Evolutionary conservation across 2,888 invertebrate species (phyloP).

Genomic region (Cyclophora albipunctata): DNA sequence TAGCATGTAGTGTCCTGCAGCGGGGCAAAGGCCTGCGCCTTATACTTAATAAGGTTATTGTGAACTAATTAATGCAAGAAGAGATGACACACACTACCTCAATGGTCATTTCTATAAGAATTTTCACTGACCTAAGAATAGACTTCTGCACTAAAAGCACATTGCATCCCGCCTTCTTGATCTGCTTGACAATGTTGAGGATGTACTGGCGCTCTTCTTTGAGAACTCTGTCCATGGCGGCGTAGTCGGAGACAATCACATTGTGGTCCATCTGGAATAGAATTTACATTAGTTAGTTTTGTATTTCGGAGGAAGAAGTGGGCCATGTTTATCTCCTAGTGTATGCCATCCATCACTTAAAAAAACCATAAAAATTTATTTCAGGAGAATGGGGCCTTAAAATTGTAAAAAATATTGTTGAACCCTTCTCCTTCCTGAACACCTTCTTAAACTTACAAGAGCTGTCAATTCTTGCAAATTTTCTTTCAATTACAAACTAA

Average conservation of each 20-base stretch:
- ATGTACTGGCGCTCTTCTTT: slow-evolving; percentile 98
- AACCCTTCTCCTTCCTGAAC: too few relatives aligned
- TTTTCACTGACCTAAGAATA: slow-evolving; percentile 77
- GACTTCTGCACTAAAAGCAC: slow-evolving; percentile 93
- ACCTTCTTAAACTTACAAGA: too few relatives aligned
- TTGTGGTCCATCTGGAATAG: slow-evolving; percentile 91
- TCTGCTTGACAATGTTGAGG: slow-evolving; percentile 97
- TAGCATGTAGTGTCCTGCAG: slow-evolving; percentile 1
- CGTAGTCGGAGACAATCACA: slow-evolving; percentile 97
- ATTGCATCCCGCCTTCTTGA: slow-evolving; percentile 98
- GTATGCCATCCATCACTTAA: neutral
- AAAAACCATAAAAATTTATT: too few relatives aligned
- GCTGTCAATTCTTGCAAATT: too few relatives aligned
- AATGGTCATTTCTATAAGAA: too few relatives aligned
- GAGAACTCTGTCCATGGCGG: slow-evolving; percentile 99
- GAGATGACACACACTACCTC: too few relatives aligned
- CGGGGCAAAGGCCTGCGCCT: too few relatives aligned
- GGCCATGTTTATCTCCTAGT: neutral
- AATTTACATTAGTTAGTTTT: neutral
- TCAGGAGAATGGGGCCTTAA: too few relatives aligned
- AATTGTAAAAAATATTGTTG: too few relatives aligned
- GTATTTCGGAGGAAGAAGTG: too few relatives aligned
- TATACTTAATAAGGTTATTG: too few relatives aligned
- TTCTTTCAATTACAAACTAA: neutral
- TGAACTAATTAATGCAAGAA: too few relatives aligned